phyloP scores from a whole-genome alignment of 1,140 invertebrate species.

The Scaptomyza montana region DNA sequence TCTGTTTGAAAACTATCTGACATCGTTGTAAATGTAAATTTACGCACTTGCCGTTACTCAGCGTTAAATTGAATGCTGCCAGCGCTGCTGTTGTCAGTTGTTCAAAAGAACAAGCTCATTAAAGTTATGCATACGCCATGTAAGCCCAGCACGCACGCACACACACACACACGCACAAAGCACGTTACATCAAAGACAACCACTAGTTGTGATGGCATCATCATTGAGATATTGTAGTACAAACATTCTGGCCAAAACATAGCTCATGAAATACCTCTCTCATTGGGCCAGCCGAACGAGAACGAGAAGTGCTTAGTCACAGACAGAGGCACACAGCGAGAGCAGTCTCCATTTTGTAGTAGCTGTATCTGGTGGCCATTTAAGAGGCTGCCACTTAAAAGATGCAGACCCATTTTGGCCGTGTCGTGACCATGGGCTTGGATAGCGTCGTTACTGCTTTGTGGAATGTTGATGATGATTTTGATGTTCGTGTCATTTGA shows the following conservation, averaged over 20 bases:
- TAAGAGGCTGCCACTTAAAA: constrained; percentile 27
- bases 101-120: constrained; percentile 62
- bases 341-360: constrained; percentile 51
- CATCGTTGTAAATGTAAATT: constrained; percentile 42
- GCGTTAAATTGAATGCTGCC: constrained; percentile 57
- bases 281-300: constrained; percentile 35
- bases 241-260: constrained; percentile 41
- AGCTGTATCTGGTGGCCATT: constrained; percentile 37
- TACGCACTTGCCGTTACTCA: constrained; percentile 39
- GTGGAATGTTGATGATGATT: constrained; percentile 74
- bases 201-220: constrained; percentile 32
- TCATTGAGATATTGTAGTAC: constrained; percentile 46
- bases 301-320: not conserved
- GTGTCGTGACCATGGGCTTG: constrained; percentile 15
- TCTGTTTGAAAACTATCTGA: constrained; percentile 13
- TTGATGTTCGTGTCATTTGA: constrained; percentile 73
- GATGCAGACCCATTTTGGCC: constrained; percentile 36
- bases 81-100: constrained; percentile 52
- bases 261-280: constrained; percentile 56
- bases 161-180: constrained; percentile 3
- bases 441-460: constrained; percentile 43
- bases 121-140: constrained; percentile 65
- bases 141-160: constrained; percentile 6
- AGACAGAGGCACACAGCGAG: not conserved
- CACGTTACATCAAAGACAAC: constrained; percentile 28